Evolutionary conservation across 2,797 vertebrate genomes (phyloP), one percentile per base, ranked within the genome.

Genomic region (Danionella dracula): DNA sequence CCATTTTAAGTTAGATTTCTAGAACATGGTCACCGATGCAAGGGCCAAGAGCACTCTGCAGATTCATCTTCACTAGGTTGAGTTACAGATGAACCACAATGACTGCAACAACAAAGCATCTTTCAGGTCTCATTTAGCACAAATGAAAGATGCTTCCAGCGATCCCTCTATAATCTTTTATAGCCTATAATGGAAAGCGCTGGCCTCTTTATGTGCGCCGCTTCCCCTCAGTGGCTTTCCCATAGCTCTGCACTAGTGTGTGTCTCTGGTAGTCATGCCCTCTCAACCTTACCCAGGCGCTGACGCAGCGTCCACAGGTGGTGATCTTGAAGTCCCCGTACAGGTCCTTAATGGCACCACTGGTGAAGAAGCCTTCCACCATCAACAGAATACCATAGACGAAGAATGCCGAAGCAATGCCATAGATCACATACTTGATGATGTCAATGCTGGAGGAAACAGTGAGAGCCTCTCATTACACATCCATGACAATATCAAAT

Each of bases 271-370:
- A 13, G 8, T 31, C 10, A 6, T 16, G 19, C 38, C 17, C 27
- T 2, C 4, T 5, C 15, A 49, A 34, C 15, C 79, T 41, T 92
- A 99, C 97, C 96, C 94, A 99, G 72, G 94, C 95, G 56, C 95
- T 99, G 85, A 99, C 95, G 20, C 97, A 99, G 84, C 96, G 92
- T 77, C 96, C 97, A 0, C 97, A 99, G 75, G 93, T 93, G 81
- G 97, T 98, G 88, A 98, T 98, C 89, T 98, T 98, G 89, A 98
- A 98, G 84, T 98, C 96, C 56, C 96, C 96, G 12, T 99, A 99
- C 72, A 99, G 93, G 76, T 99, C 96, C 77, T 96, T 97, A 75
- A 99, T 98, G 84, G 96, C 96, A 27, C 96, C 96, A 16, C 95
- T 99, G 72, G 96, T 99, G 84, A 99, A 99, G 88, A 99, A 98